Base-by-base conservation (phyloP, 2,113 vertebrate species). In the Aegotheles bennettii region DNA sequence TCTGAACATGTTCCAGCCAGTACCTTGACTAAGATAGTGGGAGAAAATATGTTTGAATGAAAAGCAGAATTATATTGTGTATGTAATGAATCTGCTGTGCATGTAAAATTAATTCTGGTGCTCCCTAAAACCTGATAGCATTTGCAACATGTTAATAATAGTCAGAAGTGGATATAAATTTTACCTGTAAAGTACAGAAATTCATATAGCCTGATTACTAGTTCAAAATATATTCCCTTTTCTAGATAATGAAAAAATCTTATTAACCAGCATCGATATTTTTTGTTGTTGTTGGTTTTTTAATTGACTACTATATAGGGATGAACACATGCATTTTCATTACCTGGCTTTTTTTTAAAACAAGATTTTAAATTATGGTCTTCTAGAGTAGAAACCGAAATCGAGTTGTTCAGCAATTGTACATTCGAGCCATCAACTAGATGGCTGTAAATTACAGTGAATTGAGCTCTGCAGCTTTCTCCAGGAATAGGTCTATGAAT, bases 81-180 rank as follows among this genome's bases (percentile, higher is more conserved):
- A 10, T 19, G 10, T 53, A 81, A 84, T 70, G 67, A 85, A 45
- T 48, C 53, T 88, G 67, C 40, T 76, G 53, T 65, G 63, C 35
- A 79, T 43, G 57, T 79, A 51, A 56, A 33, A 87, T 81, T 80
- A 90, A 88, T 90, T 77, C 53, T 88, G 53, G 16, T 90, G 70
- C 57, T 88, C 63, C 92, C 57, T 53, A 56, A 79, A 20, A 17
- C 42, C 53, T 86, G 63, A 56, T 87, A 92, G 53, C 67, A 61
- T 93, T 84, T 93, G 65, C 74, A 92, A 85, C 31, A 83, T 67
- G 75, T 85, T 94, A 90, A 79, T 92, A 59, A 92, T 48, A 85
- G 79, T 86, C 71, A 86, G 79, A 90, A 90, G 40, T 76, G 67
- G 45, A 38, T 53, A 88, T 93, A 92, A 92, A 83, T 96, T 86